phyloP scores from a whole-genome alignment of 2,888 invertebrate species.

The Drosophila lacicola region DNA sequence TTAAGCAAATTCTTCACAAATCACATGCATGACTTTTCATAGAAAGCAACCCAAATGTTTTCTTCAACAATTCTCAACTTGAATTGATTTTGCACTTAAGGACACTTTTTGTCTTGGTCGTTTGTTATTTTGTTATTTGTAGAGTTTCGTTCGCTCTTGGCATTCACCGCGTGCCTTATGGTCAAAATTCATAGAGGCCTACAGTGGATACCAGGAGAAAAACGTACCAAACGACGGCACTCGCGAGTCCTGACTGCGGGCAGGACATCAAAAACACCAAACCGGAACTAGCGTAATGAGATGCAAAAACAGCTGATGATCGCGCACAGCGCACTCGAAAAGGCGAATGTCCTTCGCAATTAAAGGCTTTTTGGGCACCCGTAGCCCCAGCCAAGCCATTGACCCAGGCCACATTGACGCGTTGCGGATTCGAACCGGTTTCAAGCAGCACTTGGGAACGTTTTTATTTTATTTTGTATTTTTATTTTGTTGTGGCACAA shows the following conservation, averaged over 20 bases:
- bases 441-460: constrained; percentile 8
- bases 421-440: constrained; percentile 57
- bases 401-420: constrained; percentile 33
- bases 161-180: constrained; percentile 99
- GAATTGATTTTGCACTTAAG: neutral
- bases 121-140: constrained; percentile 43
- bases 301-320: constrained; percentile 51
- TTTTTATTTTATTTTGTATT: no score
- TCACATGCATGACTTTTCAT: no score
- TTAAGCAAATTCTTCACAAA: no score
- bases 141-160: constrained; percentile 95
- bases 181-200: constrained; percentile 94
- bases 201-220: constrained; percentile 98
- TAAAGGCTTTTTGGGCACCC: constrained; percentile 11
- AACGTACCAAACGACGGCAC: constrained; percentile 82
- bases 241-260: constrained; percentile 1
- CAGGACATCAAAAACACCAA: constrained; percentile 17
- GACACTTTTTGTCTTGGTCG: constrained; percentile 22
- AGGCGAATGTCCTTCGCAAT: constrained; percentile 33
- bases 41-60: no score
- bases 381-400: constrained; percentile 19
- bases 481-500: constrained; percentile 1
- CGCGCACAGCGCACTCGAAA: constrained; percentile 3
- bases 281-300: constrained; percentile 44
- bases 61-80: no score